These are phyloP conservation scores for Calidris pugnax DNA, from an alignment of 2,113 vertebrate genomes.

Conservation along the genomic window DNA sequence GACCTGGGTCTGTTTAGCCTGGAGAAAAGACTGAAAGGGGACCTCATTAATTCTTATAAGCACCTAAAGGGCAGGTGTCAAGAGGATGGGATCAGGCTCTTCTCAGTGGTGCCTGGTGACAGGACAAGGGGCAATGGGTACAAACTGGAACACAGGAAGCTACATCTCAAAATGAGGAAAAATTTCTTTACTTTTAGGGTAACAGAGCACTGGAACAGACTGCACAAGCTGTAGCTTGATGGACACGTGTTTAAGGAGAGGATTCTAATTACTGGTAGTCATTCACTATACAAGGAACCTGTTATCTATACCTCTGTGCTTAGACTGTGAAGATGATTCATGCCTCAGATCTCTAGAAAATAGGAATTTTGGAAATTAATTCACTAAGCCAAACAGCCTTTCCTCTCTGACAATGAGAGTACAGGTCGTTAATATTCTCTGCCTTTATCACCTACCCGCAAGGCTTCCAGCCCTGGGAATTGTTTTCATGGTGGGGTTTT, in stretches of 20 bases:
- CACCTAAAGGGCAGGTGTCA: no score
- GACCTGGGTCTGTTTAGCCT: no score
- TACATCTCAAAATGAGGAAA: no score
- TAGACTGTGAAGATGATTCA: not conserved
- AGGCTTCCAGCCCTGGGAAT: not conserved
- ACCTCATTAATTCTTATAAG: no score
- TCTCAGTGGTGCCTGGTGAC: no score
- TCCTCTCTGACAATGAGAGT: not conserved
- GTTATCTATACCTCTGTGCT: not conserved
- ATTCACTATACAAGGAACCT: not conserved
- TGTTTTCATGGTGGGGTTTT: not conserved
- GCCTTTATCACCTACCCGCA: not conserved
- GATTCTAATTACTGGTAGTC: not conserved
- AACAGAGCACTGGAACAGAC: no score
- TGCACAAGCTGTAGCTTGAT: not conserved
- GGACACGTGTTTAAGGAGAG: not conserved
- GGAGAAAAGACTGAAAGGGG: no score
- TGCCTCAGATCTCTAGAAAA: not conserved
- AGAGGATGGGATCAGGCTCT: no score
- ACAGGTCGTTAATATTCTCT: not conserved
- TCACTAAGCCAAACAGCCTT: not conserved
- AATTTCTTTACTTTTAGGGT: no score
- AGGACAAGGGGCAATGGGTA: no score
- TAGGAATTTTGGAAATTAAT: not conserved
- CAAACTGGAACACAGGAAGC: no score